Evolutionary conservation across 2,113 vertebrate genomes (phyloP).

Genomic region (Tachycineta bicolor): DNA sequence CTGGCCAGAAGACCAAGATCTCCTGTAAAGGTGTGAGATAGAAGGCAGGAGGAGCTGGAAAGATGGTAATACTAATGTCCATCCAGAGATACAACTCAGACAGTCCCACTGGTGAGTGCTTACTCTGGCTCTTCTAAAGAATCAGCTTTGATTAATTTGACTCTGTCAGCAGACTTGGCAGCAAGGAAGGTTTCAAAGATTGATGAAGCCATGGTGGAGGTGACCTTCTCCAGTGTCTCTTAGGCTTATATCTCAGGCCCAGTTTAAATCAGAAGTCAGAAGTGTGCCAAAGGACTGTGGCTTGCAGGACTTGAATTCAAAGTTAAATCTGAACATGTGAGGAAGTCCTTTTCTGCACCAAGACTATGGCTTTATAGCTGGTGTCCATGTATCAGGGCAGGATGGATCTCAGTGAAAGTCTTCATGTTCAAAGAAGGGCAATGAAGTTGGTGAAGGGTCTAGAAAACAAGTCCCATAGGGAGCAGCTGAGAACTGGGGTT

Average conservation of each 20-base stretch:
- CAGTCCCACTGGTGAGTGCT: rapidly evolving
- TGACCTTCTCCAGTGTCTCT: background rate
- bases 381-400: background rate
- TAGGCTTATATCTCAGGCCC: background rate
- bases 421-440: background rate
- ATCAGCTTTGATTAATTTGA: background rate
- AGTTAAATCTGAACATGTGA: background rate
- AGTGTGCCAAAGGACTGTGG: background rate
- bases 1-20: background rate
- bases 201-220: background rate
- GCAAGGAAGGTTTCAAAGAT: background rate
- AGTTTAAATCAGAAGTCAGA: background rate
- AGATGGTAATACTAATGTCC: background rate
- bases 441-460: background rate
- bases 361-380: background rate
- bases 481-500: background rate
- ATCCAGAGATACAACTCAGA: rapidly evolving
- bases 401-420: background rate
- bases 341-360: background rate
- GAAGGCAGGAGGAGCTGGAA: background rate
- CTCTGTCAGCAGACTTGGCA: background rate
- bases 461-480: background rate
- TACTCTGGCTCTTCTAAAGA: background rate
- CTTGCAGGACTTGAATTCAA: background rate
- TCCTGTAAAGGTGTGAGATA: background rate